These are phyloP conservation scores for Agrochola macilenta DNA, from an alignment of 2,888 invertebrate species.

Conservation along the genomic window DNA sequence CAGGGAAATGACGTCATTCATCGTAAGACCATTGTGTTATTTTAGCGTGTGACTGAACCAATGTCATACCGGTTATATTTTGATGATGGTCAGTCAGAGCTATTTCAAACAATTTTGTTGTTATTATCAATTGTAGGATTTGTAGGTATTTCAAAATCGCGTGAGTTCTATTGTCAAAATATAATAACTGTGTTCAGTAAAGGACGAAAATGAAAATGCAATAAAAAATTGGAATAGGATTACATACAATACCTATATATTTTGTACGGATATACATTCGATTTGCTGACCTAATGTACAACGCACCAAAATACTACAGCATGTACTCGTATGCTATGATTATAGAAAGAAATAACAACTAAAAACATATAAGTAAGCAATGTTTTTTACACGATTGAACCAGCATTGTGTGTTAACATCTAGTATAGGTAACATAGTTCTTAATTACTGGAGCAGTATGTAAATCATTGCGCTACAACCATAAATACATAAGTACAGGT, in stretches of 20 bases:
- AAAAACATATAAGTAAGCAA: constrained; percentile 15
- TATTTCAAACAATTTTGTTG: constrained; percentile 36
- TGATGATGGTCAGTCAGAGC: constrained; percentile 28
- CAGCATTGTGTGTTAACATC: constrained; percentile 22
- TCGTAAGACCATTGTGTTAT: constrained; percentile 61
- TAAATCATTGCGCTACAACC: constrained; percentile 35
- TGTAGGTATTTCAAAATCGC: constrained; percentile 21
- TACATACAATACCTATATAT: no score
- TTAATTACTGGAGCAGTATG: constrained; percentile 48
- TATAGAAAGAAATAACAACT: constrained; percentile 18
- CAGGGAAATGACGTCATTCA: constrained; percentile 59
- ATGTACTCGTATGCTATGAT: not conserved
- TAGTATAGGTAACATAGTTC: constrained; percentile 23
- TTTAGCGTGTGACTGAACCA: constrained; percentile 61
- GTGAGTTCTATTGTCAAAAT: constrained; percentile 1
- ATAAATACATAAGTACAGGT: constrained; percentile 44
- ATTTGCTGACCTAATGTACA: not conserved
- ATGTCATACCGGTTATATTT: constrained; percentile 54
- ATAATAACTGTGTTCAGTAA: constrained; percentile 12
- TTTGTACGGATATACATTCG: not conserved
- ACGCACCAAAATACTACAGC: not conserved
- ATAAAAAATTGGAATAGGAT: no score
- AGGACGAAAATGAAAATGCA: not conserved
- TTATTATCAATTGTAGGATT: constrained; percentile 20
- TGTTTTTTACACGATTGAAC: constrained; percentile 30